Evolutionary conservation across 2,888 invertebrate species (phyloP).

Genomic region (Aproaerema taeniolella): DNA sequence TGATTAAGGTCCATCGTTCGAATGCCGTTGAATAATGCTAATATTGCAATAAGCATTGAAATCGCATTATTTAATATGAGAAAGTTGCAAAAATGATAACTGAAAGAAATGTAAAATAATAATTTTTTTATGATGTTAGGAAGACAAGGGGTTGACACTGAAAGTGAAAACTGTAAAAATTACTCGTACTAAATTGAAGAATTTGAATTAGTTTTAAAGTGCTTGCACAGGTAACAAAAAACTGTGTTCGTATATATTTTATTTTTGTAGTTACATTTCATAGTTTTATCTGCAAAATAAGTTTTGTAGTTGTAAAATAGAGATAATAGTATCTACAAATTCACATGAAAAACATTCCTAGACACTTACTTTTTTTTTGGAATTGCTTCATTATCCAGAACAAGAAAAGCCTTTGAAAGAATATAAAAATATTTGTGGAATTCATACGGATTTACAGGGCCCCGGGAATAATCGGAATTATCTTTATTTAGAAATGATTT

Average conservation of each 20-base stretch:
- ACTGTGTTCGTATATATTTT: no score
- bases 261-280: no score
- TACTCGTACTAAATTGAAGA: no score
- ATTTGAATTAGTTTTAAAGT: no score
- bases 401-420: slow-evolving; percentile 36
- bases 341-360: no score
- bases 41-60: slow-evolving; percentile 15
- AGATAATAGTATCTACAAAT: no score
- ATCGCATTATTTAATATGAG: slow-evolving; percentile 10
- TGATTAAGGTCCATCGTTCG: slow-evolving; percentile 27
- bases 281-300: no score
- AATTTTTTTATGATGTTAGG: no score
- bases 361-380: slow-evolving; percentile 36
- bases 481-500: slow-evolving; percentile 41
- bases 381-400: slow-evolving; percentile 33
- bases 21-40: slow-evolving; percentile 30
- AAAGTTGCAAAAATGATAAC: not conserved
- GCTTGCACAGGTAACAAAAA: no score
- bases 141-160: no score
- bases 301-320: no score
- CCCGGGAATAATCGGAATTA: slow-evolving; percentile 31
- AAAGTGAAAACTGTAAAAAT: no score
- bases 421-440: slow-evolving; percentile 43
- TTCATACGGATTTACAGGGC: slow-evolving; percentile 39
- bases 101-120: not conserved